Conservation (phyloP, 2,888 invertebrate species). For the Synergus umbraculus region DNA sequence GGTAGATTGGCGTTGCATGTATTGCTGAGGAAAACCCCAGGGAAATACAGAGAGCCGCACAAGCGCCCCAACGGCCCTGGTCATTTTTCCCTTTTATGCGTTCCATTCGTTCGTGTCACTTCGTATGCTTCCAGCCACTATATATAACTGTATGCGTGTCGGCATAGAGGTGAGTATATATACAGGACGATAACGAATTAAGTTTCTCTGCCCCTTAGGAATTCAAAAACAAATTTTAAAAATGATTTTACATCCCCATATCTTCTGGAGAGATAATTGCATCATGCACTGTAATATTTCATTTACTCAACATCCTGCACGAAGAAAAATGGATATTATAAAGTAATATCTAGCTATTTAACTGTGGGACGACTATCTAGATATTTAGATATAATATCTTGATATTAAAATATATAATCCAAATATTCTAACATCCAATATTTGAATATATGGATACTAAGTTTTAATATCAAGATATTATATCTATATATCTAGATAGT, state of each 20-base stretch:
- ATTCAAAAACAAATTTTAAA: neutral
- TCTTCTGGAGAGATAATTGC: neutral
- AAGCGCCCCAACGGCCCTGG: conserved; percentile 67
- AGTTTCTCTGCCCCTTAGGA: neutral
- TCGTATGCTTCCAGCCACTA: conserved; percentile 56
- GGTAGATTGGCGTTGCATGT: conserved; percentile 58
- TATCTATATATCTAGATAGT: too few relatives aligned
- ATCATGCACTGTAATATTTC: neutral
- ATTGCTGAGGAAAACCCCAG: conserved; percentile 63
- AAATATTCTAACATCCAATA: too few relatives aligned
- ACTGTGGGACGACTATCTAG: too few relatives aligned
- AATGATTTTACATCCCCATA: neutral
- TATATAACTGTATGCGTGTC: neutral
- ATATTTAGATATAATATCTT: too few relatives aligned
- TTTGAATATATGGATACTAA: too few relatives aligned
- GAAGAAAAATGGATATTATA: too few relatives aligned
- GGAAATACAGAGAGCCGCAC: conserved; percentile 68
- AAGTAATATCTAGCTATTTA: too few relatives aligned
- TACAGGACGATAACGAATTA: neutral
- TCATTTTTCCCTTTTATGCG: conserved; percentile 76
- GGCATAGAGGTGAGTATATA: neutral
- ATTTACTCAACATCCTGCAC: too few relatives aligned
- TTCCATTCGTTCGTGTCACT: conserved; percentile 74
- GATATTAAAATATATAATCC: too few relatives aligned
- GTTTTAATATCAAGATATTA: too few relatives aligned